Evolutionary conservation across 1,140 invertebrate genomes (phyloP).

Genomic region (Penaeus chinensis): DNA sequence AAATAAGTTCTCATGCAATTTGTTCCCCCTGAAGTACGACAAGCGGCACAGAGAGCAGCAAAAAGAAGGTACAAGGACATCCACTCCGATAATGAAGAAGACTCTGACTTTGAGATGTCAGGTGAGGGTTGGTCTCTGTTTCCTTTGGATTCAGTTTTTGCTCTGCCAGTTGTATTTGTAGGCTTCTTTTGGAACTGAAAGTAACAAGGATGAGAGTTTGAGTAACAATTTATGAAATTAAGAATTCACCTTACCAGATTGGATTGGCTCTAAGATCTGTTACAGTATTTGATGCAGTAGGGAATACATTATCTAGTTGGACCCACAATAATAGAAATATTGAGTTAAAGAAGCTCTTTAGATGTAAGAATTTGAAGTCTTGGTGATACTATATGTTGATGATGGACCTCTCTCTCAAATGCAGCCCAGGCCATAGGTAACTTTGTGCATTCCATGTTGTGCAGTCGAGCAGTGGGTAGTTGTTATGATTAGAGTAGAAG

Average conservation of each 20-base stretch:
- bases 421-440: conserved; percentile 56
- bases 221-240: too few relatives aligned
- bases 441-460: neutral
- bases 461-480: conserved; percentile 3
- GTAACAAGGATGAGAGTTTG: too few relatives aligned
- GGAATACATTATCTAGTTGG: too few relatives aligned
- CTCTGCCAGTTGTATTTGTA: too few relatives aligned
- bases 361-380: too few relatives aligned
- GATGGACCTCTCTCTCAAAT: conserved; percentile 21
- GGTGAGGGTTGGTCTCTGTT: conserved; percentile 51
- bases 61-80: conserved; percentile 71
- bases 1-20: neutral
- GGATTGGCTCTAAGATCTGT: too few relatives aligned
- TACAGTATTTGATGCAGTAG: too few relatives aligned
- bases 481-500: neutral
- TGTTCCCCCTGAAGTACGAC: conserved; percentile 70
- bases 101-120: conserved; percentile 75
- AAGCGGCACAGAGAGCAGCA: conserved; percentile 78
- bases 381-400: conserved; percentile 3
- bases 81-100: conserved; percentile 66
- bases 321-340: too few relatives aligned
- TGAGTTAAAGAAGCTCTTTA: too few relatives aligned
- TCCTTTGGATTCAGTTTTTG: neutral
- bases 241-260: too few relatives aligned
- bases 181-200: too few relatives aligned